A percentile compares a stretch with the other conserved stretches of the same genome.
Evolutionary conservation across 2,113 vertebrate species (phyloP).

Genomic region (Budorcas taxicolor): DNA sequence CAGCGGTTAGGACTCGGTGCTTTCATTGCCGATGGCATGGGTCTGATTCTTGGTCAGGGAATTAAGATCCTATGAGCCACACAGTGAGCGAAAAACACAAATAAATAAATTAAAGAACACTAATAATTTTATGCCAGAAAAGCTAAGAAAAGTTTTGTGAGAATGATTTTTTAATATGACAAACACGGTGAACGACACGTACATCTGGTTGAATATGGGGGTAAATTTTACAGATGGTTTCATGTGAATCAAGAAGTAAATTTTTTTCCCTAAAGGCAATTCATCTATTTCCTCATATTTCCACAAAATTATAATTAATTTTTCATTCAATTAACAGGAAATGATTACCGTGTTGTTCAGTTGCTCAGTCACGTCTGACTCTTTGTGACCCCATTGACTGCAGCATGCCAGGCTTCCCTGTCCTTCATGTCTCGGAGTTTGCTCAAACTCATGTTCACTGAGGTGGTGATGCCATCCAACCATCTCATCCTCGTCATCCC

Average conservation of each 20-base stretch:
- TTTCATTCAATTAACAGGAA: neutral
- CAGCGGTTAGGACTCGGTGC: accelerated
- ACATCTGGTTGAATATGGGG: conserved; percentile 72
- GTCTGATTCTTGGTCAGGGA: neutral
- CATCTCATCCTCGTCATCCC: neutral
- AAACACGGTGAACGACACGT: conserved; percentile 77
- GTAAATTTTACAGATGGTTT: conserved; percentile 76
- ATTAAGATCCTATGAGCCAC: neutral
- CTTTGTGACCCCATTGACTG: neutral
- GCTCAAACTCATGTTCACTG: neutral
- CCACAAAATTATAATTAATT: neutral
- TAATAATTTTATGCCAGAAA: neutral
- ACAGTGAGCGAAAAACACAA: neutral
- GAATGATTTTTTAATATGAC: conserved; percentile 73
- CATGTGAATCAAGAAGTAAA: conserved; percentile 75
- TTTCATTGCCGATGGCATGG: accelerated
- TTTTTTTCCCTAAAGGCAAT: conserved; percentile 72
- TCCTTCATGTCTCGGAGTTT: neutral
- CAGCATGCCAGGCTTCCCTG: neutral
- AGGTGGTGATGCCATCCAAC: neutral
- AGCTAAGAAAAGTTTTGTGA: neutral
- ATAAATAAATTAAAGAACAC: neutral
- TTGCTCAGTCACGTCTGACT: neutral
- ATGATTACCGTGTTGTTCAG: neutral
- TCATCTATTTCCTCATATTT: neutral